phyloP scores from a whole-genome alignment of 2,888 invertebrate species.

The Agrochola litura region DNA sequence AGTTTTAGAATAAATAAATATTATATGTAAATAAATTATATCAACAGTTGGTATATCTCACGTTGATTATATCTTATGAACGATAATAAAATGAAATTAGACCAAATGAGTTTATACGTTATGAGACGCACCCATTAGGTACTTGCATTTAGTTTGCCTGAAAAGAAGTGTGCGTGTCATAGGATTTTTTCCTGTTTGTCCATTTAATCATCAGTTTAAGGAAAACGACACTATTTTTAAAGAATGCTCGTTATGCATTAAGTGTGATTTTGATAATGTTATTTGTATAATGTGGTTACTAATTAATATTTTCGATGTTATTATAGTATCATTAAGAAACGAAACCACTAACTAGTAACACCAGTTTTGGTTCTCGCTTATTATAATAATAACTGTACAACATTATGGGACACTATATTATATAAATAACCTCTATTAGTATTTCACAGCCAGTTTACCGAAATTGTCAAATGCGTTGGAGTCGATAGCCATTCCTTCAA shows the following conservation, averaged over 20 bases:
- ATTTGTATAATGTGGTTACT: not conserved
- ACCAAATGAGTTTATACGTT: too few species aligned
- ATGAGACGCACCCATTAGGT: too few species aligned
- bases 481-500: conserved; percentile 10
- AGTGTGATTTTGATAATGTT: not conserved
- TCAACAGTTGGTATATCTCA: too few species aligned
- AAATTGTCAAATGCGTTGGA: conserved; percentile 32
- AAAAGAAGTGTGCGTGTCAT: conserved; percentile 9
- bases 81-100: too few species aligned
- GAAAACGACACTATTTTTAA: conserved; percentile 41
- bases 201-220: conserved; percentile 21
- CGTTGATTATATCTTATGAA: too few species aligned
- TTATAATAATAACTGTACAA: conserved; percentile 2
- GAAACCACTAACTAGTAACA: not conserved
- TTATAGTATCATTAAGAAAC: not conserved
- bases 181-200: conserved; percentile 55
- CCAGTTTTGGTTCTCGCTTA: not conserved
- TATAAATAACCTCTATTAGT: conserved; percentile 9
- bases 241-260: not conserved
- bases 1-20: too few species aligned
- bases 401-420: not conserved
- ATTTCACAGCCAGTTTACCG: conserved; percentile 12
- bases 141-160: not conserved
- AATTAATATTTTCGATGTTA: conserved; percentile 1
- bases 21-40: too few species aligned